Percentiles rank a stretch among this genome's conserved stretches.
Evolutionary conservation across 2,113 vertebrate genomes (phyloP).

Genomic region (Ariopsis seemanni): DNA sequence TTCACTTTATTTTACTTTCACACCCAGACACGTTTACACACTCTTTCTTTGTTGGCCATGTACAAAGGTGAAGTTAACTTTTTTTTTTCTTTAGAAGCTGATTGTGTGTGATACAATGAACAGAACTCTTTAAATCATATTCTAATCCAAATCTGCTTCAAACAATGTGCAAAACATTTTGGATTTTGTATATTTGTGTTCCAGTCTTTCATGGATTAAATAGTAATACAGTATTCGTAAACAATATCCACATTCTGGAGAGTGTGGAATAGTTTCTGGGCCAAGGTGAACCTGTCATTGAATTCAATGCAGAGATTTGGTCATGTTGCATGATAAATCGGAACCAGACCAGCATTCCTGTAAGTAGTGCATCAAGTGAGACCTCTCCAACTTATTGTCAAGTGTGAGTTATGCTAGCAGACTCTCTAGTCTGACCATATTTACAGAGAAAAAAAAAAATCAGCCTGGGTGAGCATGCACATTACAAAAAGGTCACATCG

Average conservation of each 20-base stretch:
- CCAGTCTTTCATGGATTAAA: background rate
- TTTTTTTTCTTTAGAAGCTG: background rate
- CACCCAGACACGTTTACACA: slow-evolving; percentile 12
- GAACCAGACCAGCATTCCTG: background rate
- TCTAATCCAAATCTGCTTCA: background rate
- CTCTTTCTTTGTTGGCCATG: background rate
- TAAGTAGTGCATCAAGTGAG: slow-evolving; percentile 13
- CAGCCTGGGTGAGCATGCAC: background rate
- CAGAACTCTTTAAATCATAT: background rate
- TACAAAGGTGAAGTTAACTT: background rate
- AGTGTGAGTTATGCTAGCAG: slow-evolving; percentile 10
- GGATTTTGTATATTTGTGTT: background rate
- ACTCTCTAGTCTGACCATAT: background rate
- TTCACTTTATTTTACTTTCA: background rate
- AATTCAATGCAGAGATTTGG: slow-evolving; percentile 14
- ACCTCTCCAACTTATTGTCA: slow-evolving; percentile 20
- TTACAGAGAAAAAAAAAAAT: slow-evolving; percentile 24
- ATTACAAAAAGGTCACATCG: background rate
- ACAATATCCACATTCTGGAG: background rate
- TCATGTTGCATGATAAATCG: slow-evolving; percentile 27
- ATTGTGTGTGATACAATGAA: slow-evolving; percentile 20
- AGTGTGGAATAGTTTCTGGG: background rate
- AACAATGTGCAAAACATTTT: background rate
- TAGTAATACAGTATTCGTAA: background rate
- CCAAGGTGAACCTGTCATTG: slow-evolving; percentile 9